phyloP scores from a whole-genome alignment of 2,797 vertebrate genomes.

The Cetoscarus ocellatus region DNA sequence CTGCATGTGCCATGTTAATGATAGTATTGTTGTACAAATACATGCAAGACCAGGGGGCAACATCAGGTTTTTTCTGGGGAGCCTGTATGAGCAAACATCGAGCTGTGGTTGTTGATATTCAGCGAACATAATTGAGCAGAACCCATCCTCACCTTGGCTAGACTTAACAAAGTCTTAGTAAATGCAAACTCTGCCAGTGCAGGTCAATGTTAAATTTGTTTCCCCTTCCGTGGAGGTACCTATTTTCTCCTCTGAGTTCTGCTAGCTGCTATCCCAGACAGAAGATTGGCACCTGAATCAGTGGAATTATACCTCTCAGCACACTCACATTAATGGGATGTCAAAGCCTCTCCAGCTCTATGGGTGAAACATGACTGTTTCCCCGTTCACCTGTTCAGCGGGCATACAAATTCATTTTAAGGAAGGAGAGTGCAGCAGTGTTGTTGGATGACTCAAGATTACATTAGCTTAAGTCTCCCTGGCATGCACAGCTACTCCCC shows the following conservation, averaged over 20 bases:
- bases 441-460: constrained; percentile 74
- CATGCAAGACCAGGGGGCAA: constrained; percentile 20
- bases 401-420: constrained; percentile 73
- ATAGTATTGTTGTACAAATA: constrained; percentile 19
- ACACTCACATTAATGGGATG: constrained; percentile 73
- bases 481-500: constrained; percentile 67
- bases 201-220: constrained; percentile 69
- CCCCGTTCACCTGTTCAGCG: constrained; percentile 67
- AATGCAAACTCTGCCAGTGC: constrained; percentile 55
- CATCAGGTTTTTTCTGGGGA: constrained; percentile 18
- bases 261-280: constrained; percentile 60
- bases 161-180: constrained; percentile 69
- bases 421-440: constrained; percentile 53
- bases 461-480: constrained; percentile 72
- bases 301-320: constrained; percentile 74
- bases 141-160: constrained; percentile 46
- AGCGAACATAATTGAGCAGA: constrained; percentile 58
- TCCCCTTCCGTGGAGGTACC: constrained; percentile 54
- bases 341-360: constrained; percentile 65
- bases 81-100: constrained; percentile 36
- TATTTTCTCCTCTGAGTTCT: constrained; percentile 60
- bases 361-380: constrained; percentile 66
- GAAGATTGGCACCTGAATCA: constrained; percentile 75
- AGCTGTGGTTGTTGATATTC: constrained; percentile 56
- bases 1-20: constrained; percentile 9